Evolutionary conservation across 2,113 vertebrate species (phyloP), one percentile per base, ranked within the genome.

Genomic region (Crotalus viridis): DNA sequence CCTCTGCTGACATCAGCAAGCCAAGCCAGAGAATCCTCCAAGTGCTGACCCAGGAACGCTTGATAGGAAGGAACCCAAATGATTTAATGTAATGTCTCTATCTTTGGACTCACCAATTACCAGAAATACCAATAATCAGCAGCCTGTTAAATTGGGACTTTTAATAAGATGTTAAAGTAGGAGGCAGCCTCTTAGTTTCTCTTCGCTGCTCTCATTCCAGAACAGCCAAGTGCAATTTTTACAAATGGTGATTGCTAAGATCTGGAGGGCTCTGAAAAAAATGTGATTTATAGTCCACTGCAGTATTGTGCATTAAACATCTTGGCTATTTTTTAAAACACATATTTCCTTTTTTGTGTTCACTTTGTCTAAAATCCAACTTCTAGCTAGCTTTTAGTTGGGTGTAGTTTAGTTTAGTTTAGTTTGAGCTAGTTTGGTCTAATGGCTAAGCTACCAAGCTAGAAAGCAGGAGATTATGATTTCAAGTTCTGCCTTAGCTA

Each of bases 351-450:
- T 95, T 90, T 69, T 55, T 81, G 59, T 54, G 3, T 92, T 96
- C 89, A 69, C 93, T 94, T 86, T 90, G 86, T 91, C 92, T 86
- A 92, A 95, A 95, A 95, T 93, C 88, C 21, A 74, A 59, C 92
- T 85, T 48, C 33, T 33, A n/a, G 28, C 5, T 69, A 69, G 4
- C 13, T n/a, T 69, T 15, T 33, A 69, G 28, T 69, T n/a, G 0
- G 8, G 8, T 51, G 1, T 51, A 3, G 12, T 69, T 12, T 69
- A n/a, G 28, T 69, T 59, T 59, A 59, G 57, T 10, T 61, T 61
- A 61, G 3, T 61, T 10, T 61, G 21, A 24, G 7, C 2, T 7
- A 21, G 21, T 59, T 59, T 59, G 61, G 28, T 69, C 12, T 54
- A 54, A 54, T 54, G 52, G 52, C 2, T 64, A 64, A 28, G 59